phyloP scores from a whole-genome alignment of 2,113 vertebrate genomes.

The Gallinago media region DNA sequence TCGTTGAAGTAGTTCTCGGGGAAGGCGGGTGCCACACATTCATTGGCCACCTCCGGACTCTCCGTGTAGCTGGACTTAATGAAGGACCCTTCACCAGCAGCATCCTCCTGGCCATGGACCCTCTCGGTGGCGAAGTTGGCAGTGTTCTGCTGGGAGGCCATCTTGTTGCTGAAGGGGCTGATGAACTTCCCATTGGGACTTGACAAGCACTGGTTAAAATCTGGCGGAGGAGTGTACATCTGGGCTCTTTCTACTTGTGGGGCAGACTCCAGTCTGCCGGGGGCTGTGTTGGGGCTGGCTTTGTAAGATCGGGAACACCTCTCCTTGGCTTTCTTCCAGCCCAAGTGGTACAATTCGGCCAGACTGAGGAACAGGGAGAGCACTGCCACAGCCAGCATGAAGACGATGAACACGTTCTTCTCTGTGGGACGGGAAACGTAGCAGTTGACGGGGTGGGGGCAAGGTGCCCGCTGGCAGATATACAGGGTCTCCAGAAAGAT shows the following conservation, averaged over 20 bases:
- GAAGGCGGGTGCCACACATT: conserved; percentile 58
- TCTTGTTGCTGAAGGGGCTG: conserved; percentile 86
- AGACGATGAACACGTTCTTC: conserved; percentile 97
- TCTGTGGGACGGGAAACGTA: conserved; percentile 96
- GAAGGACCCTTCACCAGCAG: conserved; percentile 78
- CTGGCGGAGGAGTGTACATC: conserved; percentile 88
- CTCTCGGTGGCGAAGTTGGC: conserved; percentile 88
- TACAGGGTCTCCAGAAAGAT: conserved; percentile 91
- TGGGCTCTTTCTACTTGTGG: conserved; percentile 40
- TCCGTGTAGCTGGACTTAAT: conserved; percentile 82
- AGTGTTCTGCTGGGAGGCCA: conserved; percentile 92
- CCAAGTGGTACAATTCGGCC: conserved; percentile 91
- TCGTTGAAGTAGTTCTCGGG: conserved; percentile 78
- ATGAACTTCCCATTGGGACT: conserved; percentile 77
- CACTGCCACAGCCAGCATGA: conserved; percentile 92
- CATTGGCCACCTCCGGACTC: conserved; percentile 69
- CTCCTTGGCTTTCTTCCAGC: conserved; percentile 85
- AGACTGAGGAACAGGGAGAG: conserved; percentile 92
- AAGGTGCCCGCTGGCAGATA: conserved; percentile 87
- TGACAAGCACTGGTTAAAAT: conserved; percentile 89
- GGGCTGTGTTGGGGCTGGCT: conserved; percentile 28
- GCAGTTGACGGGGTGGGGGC: conserved; percentile 94
- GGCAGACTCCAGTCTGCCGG: conserved; percentile 56
- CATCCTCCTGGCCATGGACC: conserved; percentile 78
- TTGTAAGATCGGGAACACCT: conserved; percentile 1